Evolutionary conservation across 2,113 vertebrate genomes (phyloP).

Genomic region (Alligator mississippiensis): DNA sequence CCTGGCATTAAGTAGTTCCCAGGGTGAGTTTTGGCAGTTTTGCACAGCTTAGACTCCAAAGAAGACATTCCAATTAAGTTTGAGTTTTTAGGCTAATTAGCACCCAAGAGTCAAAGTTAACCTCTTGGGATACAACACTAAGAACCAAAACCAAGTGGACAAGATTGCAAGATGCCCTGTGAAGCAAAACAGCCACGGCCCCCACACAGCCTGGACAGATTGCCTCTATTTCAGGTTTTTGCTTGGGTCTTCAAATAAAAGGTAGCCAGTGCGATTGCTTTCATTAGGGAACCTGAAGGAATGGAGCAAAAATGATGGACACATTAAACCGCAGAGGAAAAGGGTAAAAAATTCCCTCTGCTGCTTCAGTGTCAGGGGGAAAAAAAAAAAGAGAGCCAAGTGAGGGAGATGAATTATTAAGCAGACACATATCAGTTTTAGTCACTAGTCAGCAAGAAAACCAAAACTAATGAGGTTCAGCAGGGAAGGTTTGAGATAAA

Average conservation of each 20-base stretch:
- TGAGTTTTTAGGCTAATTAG: neutral
- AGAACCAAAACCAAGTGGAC: neutral
- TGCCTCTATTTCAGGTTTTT: neutral
- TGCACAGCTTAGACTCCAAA: neutral
- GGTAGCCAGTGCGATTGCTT: too few relatives aligned
- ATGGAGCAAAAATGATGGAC: neutral
- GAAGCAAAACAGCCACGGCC: neutral
- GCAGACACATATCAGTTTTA: accelerated
- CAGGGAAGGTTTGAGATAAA: neutral
- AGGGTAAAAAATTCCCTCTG: too few relatives aligned
- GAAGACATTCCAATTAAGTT: neutral
- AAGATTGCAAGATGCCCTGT: neutral
- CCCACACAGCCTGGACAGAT: neutral
- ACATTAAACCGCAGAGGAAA: neutral
- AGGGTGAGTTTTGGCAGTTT: neutral
- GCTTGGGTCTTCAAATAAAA: neutral
- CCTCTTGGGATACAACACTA: neutral
- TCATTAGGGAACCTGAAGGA: neutral
- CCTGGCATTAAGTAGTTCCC: neutral
- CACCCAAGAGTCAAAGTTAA: neutral
- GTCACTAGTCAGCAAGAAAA: neutral
- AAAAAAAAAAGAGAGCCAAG: neutral
- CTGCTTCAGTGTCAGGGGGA: neutral
- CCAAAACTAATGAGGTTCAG: neutral
- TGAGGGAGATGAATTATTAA: neutral